Evolutionary conservation across 1,140 invertebrate species (phyloP), one percentile per base, ranked within the genome.

Genomic region (Anastatus disparis): DNA sequence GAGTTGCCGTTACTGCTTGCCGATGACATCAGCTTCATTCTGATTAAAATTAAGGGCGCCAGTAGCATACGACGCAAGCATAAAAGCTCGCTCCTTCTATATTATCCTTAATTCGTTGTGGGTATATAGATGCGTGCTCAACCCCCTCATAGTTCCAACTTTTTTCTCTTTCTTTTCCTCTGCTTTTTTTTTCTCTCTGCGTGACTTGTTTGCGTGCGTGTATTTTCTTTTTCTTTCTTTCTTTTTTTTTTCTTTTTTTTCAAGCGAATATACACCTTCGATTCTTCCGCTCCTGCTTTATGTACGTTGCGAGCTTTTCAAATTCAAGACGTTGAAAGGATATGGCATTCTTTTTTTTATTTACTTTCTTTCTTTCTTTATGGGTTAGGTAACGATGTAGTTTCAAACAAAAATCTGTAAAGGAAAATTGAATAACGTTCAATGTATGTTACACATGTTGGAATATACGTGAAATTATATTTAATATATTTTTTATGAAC

Each of bases 161-260:
- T 70, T 15, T 38, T 40, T 44, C 29, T 20, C 27, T 29, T 13
- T 17, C 50, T 52, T 12, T 53, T n/a, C n/a, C n/a, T n/a, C n/a
- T n/a, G n/a, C 24, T 52, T 52, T 52, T 52, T 20, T 13, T 75
- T 78, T 73, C 17, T 46, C 15, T 46, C 12, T 78, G 77, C 77
- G 77, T 77, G 77, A 78, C 77, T 78, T 10, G 50, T 29, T 75
- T 74, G 73, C 74, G 73, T 75, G 74, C 77, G 73, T 75, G 74
- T 75, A 63, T 78, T 70, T 71, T 78, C 71, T 73, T 69, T 72
- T 73, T 65, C 63, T 69, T 69, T 44, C 15, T 15, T 3, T n/a
- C 40, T 8, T 44, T 3, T 12, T 15, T 15, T n/a, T 15, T 52
- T 15, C 24, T 42, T 42, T 35, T 38, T 38, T 56, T 10, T 27